Conservation (phyloP, 2,113 vertebrate species). For the Grammomys surdaster region DNA sequence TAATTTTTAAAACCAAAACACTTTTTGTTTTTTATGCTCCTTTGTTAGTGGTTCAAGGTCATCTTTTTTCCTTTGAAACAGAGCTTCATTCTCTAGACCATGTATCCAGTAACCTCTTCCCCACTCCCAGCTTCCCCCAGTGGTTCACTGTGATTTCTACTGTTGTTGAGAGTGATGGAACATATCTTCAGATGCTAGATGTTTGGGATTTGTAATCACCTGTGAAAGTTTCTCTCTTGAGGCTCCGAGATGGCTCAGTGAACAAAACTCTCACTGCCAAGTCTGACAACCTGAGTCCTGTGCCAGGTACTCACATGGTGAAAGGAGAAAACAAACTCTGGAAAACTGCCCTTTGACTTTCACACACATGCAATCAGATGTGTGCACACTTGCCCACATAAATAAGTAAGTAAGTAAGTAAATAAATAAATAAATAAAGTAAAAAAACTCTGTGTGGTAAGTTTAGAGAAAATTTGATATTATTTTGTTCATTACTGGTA, state of each 20-base stretch:
- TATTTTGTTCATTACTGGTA: background rate
- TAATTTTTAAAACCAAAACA: slow-evolving; percentile 15
- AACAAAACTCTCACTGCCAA: background rate
- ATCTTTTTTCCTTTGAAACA: background rate
- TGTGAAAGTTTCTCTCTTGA: background rate
- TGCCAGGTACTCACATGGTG: background rate
- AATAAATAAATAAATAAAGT: background rate
- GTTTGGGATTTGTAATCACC: background rate
- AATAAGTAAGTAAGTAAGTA: background rate
- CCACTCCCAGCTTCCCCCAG: background rate
- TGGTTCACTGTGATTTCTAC: background rate
- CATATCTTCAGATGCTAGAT: slow-evolving; percentile 8
- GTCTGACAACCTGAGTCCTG: background rate
- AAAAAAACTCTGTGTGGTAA: background rate
- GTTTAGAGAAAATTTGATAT: background rate
- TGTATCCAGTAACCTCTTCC: background rate
- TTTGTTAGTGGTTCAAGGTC: background rate
- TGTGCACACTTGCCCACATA: background rate
- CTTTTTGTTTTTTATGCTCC: slow-evolving; percentile 30
- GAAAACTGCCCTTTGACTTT: too few relatives aligned
- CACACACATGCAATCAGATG: background rate
- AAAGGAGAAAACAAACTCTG: background rate
- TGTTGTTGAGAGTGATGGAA: background rate
- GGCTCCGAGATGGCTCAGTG: background rate
- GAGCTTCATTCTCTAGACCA: background rate